These are phyloP conservation scores for Altica lythri DNA, from an alignment of 2,888 invertebrate genomes.

Conservation along the genomic window DNA sequence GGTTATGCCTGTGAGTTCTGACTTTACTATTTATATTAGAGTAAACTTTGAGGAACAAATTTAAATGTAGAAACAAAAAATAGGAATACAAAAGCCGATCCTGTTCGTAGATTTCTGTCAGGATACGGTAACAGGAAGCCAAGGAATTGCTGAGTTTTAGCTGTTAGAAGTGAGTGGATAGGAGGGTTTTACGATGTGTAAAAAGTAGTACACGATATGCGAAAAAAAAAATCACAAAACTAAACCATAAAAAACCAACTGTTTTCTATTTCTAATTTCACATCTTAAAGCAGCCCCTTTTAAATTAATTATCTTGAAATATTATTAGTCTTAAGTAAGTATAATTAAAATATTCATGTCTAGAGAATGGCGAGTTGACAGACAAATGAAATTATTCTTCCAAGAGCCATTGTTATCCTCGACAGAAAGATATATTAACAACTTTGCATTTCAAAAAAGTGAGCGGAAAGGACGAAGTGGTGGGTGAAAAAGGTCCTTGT, in stretches of 20 bases:
- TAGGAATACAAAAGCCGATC: no score
- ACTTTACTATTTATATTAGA: no score
- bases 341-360: constrained; percentile 34
- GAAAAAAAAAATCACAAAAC: no score
- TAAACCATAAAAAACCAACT: no score
- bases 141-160: constrained; percentile 9
- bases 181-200: constrained; percentile 25
- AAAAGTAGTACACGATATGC: no score
- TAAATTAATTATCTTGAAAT: constrained; percentile 27
- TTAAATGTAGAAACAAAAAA: no score
- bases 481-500: constrained; percentile 8
- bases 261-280: no score
- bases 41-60: no score
- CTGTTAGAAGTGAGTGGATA: constrained; percentile 11
- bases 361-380: constrained; percentile 29
- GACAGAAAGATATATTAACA: constrained; percentile 35
- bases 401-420: constrained; percentile 31
- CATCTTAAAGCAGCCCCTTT: no score
- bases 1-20: no score
- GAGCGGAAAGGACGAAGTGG: constrained; percentile 4
- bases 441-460: constrained; percentile 30
- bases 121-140: constrained; percentile 9
- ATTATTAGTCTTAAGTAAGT: constrained; percentile 26
- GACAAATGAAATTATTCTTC: constrained; percentile 34
- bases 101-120: neutral